Evolutionary conservation across 2,888 invertebrate species (phyloP).

Genomic region (Leucozona laternaria): DNA sequence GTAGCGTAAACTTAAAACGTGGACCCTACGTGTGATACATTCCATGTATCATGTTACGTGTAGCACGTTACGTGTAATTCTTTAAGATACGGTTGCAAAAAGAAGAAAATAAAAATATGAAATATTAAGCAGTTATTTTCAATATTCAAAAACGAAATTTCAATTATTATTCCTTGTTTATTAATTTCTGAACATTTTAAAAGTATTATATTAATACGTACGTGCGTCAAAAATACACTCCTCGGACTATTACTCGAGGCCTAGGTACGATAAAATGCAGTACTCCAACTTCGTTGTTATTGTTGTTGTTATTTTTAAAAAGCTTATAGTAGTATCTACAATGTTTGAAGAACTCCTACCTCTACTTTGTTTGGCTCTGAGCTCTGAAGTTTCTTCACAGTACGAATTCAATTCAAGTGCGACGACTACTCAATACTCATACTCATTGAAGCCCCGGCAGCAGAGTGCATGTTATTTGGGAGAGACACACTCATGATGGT

Average conservation of each 20-base stretch:
- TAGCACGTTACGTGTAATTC: too few relatives aligned
- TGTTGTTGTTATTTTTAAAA: background rate
- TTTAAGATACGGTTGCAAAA: too few relatives aligned
- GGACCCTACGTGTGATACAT: too few relatives aligned
- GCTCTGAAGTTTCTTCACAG: slow-evolving; percentile 21
- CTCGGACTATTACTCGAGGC: background rate
- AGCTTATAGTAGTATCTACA: background rate
- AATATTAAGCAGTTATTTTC: too few relatives aligned
- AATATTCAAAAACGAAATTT: too few relatives aligned
- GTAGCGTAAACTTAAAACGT: too few relatives aligned
- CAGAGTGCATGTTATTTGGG: slow-evolving; percentile 23
- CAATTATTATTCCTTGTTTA: too few relatives aligned
- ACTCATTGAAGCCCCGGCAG: background rate
- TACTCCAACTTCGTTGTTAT: slow-evolving; percentile 21
- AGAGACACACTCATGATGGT: slow-evolving; percentile 25
- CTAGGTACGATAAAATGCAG: slow-evolving; percentile 44
- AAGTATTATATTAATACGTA: too few relatives aligned
- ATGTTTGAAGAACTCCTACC: slow-evolving; percentile 45
- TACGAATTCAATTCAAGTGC: slow-evolving; percentile 40
- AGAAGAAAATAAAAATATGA: too few relatives aligned
- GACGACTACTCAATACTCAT: slow-evolving; percentile 1
- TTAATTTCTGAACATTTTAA: too few relatives aligned
- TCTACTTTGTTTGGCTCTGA: background rate
- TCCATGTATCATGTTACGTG: too few relatives aligned
- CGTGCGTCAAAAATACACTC: background rate